phyloP scores from a whole-genome alignment of 1,140 invertebrate genomes.

The Meloidogyne chitwoodi region DNA sequence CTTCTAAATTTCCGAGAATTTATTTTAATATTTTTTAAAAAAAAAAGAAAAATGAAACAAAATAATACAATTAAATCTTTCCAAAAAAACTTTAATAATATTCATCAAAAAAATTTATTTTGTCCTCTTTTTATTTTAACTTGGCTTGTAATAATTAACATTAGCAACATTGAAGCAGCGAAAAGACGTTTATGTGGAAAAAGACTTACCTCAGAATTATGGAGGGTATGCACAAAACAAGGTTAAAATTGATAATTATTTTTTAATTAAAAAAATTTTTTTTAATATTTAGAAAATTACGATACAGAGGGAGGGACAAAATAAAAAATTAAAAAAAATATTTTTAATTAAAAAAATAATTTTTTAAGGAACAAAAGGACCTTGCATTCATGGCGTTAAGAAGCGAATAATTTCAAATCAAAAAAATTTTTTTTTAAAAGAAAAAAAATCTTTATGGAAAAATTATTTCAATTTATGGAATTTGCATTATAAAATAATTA shows the following conservation, averaged over 20 bases:
- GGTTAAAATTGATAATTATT: no score
- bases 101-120: not conserved
- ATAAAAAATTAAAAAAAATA: no score
- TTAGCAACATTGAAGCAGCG: not conserved
- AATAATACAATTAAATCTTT: not conserved
- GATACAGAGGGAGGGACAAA: no score
- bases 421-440: not conserved
- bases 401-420: not conserved
- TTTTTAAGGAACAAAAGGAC: not conserved
- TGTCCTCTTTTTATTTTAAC: not conserved
- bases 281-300: no score
- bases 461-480: not conserved
- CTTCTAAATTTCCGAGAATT: no score
- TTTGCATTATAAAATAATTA: not conserved
- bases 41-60: no score
- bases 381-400: conserved; percentile 1
- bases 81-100: not conserved
- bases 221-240: conserved; percentile 12
- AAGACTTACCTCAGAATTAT: not conserved
- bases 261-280: no score
- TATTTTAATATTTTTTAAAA: no score
- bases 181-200: conserved; percentile 4
- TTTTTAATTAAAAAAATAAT: not conserved
- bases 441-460: not conserved
- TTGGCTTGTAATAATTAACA: not conserved